These are phyloP conservation scores for Pogonocherus hispidulus DNA, from an alignment of 2,888 invertebrate species.

Conservation along the genomic window DNA sequence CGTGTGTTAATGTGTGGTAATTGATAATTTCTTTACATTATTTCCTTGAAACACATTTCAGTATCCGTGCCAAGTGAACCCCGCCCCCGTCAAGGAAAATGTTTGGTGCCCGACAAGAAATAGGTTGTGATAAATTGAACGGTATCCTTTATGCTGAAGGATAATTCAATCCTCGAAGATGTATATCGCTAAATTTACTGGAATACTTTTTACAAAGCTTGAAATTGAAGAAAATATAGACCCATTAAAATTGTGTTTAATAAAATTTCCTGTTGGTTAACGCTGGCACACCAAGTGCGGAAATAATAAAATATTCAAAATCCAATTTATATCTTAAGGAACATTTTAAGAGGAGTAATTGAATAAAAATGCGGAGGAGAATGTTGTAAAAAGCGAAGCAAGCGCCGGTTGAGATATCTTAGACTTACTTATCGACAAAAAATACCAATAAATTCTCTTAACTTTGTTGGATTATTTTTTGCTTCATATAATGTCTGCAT, in stretches of 20 bases:
- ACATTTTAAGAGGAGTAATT: slow-evolving; percentile 42
- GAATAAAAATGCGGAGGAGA: slow-evolving; percentile 47
- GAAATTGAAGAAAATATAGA: background rate
- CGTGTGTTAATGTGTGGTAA: too few relatives aligned
- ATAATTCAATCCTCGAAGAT: too few relatives aligned
- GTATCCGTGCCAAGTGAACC: too few relatives aligned
- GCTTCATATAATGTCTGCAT: slow-evolving; percentile 60
- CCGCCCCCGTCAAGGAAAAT: too few relatives aligned
- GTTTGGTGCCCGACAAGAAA: too few relatives aligned
- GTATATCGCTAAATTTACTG: too few relatives aligned
- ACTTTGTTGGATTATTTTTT: slow-evolving; percentile 55
- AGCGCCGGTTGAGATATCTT: slow-evolving; percentile 34
- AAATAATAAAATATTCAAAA: slow-evolving; percentile 47
- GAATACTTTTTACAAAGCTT: background rate
- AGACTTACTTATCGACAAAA: slow-evolving; percentile 50
- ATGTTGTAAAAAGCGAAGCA: slow-evolving; percentile 41
- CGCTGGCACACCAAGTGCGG: slow-evolving; percentile 34
- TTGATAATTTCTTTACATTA: too few relatives aligned
- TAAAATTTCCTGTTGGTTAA: slow-evolving; percentile 43
- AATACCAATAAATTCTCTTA: slow-evolving; percentile 52
- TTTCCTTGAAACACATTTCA: too few relatives aligned
- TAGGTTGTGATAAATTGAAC: too few relatives aligned
- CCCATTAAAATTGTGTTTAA: slow-evolving; percentile 27
- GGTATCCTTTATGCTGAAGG: too few relatives aligned
- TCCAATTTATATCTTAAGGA: slow-evolving; percentile 41